Percentiles rank a stretch among this genome's conserved stretches.
Conservation (phyloP, 2,797 vertebrate species). For the Platyrinchus mystaceus region DNA sequence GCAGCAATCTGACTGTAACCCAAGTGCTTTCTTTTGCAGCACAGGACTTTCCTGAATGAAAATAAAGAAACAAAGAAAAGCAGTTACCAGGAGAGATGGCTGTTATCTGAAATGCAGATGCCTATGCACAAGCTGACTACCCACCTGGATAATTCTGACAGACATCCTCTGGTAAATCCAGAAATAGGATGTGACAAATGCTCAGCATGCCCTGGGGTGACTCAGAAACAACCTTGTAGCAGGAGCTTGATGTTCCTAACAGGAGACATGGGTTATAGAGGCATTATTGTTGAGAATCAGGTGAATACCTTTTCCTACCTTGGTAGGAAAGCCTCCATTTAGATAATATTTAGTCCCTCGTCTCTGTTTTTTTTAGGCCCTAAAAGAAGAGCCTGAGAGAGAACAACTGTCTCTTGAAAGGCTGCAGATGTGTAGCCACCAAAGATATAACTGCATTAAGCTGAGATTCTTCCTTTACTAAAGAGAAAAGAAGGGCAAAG, state of each 20-base stretch:
- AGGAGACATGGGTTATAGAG: not conserved
- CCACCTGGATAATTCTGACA: not conserved
- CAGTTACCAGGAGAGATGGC: not conserved
- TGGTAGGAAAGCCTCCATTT: not conserved
- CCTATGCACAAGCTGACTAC: not conserved
- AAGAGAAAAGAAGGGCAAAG: slow-evolving; percentile 24
- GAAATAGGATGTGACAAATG: not conserved
- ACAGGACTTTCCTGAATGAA: not conserved
- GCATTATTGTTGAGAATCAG: not conserved
- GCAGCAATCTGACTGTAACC: not conserved
- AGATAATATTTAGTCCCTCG: not conserved
- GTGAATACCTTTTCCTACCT: not conserved
- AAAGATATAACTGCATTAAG: slow-evolving; percentile 23
- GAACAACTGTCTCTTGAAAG: slow-evolving; percentile 21
- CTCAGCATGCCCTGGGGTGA: not conserved
- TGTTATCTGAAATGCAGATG: not conserved
- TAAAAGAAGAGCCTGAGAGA: not conserved
- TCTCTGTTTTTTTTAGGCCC: not conserved
- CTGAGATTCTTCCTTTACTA: not conserved
- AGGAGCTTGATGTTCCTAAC: not conserved
- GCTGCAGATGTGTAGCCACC: not conserved
- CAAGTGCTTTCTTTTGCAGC: not conserved
- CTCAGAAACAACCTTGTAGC: not conserved
- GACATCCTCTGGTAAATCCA: not conserved
- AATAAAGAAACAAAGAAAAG: not conserved